A percentile compares a stretch with the other conserved stretches of the same genome.
These are phyloP conservation scores for Toxonevra muliebris DNA, from an alignment of 2,888 invertebrate species.

Conservation along the genomic window DNA sequence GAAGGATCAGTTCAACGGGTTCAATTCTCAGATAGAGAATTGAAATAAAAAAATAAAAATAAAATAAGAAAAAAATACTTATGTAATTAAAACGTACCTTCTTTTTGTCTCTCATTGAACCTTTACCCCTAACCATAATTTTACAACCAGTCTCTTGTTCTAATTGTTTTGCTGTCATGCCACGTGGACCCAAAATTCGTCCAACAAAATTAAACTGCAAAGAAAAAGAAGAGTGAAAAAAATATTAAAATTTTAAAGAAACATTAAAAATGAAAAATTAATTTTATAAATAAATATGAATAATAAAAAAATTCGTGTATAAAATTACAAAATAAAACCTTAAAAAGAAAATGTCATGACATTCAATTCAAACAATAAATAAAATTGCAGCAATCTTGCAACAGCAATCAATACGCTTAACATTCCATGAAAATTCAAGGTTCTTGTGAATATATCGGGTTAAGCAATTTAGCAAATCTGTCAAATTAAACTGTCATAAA, in stretches of 20 bases:
- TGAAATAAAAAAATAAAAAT: constrained; percentile 1
- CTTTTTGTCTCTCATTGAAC: constrained; percentile 99
- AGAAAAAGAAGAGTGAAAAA: constrained; percentile 52
- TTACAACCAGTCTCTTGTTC: constrained; percentile 99
- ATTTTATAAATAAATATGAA: no score
- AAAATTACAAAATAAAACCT: no score
- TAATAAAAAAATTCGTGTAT: no score
- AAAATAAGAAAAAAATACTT: constrained; percentile 5
- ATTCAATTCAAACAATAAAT: constrained; percentile 8
- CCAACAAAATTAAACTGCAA: constrained; percentile 99
- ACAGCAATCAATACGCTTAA: constrained; percentile 26
- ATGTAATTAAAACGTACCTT: constrained; percentile 94
- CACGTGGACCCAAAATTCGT: constrained; percentile 97
- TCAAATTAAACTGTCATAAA: constrained; percentile 40
- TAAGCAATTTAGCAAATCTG: constrained; percentile 23
- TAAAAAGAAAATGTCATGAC: neutral
- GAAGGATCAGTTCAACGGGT: no score
- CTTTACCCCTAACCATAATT: constrained; percentile 99
- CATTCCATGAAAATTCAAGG: constrained; percentile 48
- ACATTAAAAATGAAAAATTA: no score
- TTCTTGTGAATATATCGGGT: constrained; percentile 39
- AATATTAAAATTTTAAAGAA: constrained; percentile 1
- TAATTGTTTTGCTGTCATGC: constrained; percentile 99
- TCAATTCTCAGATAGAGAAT: no score
- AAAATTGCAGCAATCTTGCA: constrained; percentile 5